A percentile compares a stretch with the other conserved stretches of the same genome.
phyloP scores from a whole-genome alignment of 2,797 vertebrate genomes.

The Hirundo rustica region DNA sequence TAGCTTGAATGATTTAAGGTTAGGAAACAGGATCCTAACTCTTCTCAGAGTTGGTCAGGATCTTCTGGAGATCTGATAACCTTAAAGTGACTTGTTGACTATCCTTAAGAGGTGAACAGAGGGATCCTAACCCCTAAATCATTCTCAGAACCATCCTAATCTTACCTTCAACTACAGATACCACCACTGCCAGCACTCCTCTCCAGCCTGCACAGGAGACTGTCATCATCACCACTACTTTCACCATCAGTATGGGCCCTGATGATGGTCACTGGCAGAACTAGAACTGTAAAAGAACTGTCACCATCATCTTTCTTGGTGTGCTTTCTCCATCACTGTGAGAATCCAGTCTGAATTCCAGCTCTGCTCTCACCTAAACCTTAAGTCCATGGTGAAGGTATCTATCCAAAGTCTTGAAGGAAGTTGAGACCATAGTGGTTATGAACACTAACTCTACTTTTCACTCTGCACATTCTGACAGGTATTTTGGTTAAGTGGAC shows the following conservation, averaged over 20 bases:
- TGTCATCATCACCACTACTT: not conserved
- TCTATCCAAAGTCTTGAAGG: not conserved
- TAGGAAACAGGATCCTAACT: not conserved
- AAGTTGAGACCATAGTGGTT: not conserved
- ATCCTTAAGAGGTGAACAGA: not conserved
- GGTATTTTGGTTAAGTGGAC: not conserved
- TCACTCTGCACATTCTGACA: not conserved
- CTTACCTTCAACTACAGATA: not conserved
- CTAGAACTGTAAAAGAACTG: not conserved
- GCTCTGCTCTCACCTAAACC: not conserved
- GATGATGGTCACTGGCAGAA: not conserved
- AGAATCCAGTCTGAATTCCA: not conserved
- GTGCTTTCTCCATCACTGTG: not conserved
- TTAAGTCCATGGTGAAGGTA: not conserved
- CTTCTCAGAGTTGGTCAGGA: not conserved
- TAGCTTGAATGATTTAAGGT: not conserved
- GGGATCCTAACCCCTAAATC: not conserved
- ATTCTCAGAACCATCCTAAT: not conserved
- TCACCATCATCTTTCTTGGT: rapidly evolving
- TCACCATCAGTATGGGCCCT: not conserved
- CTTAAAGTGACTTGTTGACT: not conserved
- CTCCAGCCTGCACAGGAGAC: not conserved
- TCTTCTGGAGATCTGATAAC: not conserved
- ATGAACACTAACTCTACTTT: not conserved
- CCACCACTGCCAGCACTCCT: not conserved